Evolutionary conservation across 1,140 invertebrate genomes (phyloP).

Genomic region (Anthonomus grandis): DNA sequence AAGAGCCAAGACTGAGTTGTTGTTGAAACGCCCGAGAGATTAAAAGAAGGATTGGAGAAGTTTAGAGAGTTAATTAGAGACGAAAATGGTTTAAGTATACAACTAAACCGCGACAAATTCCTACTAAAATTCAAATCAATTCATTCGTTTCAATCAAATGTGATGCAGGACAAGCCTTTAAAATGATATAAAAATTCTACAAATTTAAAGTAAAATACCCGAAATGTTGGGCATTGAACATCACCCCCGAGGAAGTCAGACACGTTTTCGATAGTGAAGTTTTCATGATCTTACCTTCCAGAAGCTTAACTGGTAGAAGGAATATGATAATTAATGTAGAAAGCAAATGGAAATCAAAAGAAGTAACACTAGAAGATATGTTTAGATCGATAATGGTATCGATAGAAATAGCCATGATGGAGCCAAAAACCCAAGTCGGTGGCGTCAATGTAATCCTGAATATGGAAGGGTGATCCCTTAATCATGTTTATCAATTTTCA

Average conservation of each 20-base stretch:
- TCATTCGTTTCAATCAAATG: conserved; percentile 75
- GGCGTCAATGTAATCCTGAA: conserved; percentile 66
- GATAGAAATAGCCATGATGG: conserved; percentile 59
- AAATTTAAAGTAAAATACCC: conserved; percentile 57
- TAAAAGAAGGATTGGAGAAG: conserved; percentile 55
- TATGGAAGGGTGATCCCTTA: conserved; percentile 62
- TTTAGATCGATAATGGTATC: conserved; percentile 58
- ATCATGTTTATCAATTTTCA: conserved; percentile 67
- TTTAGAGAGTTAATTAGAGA: conserved; percentile 60
- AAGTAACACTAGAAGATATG: conserved; percentile 55
- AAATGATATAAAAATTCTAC: conserved; percentile 61
- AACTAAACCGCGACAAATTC: conserved; percentile 65
- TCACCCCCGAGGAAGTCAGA: conserved; percentile 52
- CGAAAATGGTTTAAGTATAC: conserved; percentile 58
- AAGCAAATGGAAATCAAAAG: conserved; percentile 65
- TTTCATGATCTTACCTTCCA: conserved; percentile 55
- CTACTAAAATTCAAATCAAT: conserved; percentile 71
- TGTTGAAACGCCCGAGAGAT: conserved; percentile 64
- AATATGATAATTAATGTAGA: conserved; percentile 57
- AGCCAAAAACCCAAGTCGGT: conserved; percentile 61
- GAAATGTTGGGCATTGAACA: conserved; percentile 51
- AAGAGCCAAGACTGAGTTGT: conserved; percentile 61
- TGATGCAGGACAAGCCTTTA: conserved; percentile 71
- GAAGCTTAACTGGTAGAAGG: conserved; percentile 55
- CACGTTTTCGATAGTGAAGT: conserved; percentile 54